Percentiles rank a stretch among this genome's conserved stretches.
Evolutionary conservation across 2,888 invertebrate species (phyloP).

Genomic region (Sussaba pulchella): DNA sequence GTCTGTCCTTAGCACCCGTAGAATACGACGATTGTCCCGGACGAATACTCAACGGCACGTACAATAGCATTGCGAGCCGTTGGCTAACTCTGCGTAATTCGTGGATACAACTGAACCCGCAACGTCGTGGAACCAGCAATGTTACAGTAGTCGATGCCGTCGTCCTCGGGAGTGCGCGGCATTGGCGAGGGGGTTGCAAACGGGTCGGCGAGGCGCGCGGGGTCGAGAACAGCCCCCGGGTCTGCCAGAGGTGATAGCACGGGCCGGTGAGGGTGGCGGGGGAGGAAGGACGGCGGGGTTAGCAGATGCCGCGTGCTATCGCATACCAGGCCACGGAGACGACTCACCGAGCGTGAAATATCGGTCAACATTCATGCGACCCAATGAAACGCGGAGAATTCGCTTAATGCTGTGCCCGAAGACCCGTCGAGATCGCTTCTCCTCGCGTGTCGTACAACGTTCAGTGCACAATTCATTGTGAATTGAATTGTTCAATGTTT

Average conservation of each 20-base stretch:
- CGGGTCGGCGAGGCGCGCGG: neutral
- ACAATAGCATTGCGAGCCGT: constrained; percentile 12
- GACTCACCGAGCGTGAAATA: constrained; percentile 58
- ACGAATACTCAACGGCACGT: constrained; percentile 4
- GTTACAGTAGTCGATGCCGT: neutral
- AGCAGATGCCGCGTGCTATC: constrained; percentile 15
- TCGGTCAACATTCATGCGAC: constrained; percentile 59
- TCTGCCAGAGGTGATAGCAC: neutral
- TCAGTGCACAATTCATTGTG: constrained; percentile 50
- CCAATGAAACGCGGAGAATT: constrained; percentile 62
- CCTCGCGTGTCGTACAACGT: neutral
- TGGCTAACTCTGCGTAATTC: constrained; percentile 59
- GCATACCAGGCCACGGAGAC: constrained; percentile 40
- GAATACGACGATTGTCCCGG: constrained; percentile 47
- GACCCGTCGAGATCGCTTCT: constrained; percentile 15
- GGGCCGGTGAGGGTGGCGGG: neutral
- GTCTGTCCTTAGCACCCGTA: constrained; percentile 25
- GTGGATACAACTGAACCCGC: constrained; percentile 53
- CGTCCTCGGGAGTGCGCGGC: neutral
- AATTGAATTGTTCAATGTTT: constrained; percentile 55
- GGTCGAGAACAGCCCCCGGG: neutral
- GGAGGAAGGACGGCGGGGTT: too few species aligned
- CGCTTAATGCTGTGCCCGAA: constrained; percentile 5
- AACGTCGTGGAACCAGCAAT: neutral
- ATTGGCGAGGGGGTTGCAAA: constrained; percentile 1